Evolutionary conservation across 2,113 vertebrate species (phyloP).

Genomic region (Sinocyclocheilus grahami): DNA sequence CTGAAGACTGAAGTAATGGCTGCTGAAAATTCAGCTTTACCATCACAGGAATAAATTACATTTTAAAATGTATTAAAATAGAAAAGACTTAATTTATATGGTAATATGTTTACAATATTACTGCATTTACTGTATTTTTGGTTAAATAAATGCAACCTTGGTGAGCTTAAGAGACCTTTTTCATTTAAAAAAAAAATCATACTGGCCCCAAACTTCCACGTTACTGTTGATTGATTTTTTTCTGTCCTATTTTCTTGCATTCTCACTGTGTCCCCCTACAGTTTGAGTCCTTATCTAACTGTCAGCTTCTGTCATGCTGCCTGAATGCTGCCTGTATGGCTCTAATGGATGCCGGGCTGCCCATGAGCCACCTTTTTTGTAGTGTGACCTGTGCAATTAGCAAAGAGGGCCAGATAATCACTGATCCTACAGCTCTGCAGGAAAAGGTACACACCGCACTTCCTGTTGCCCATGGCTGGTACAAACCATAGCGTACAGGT

Average conservation of each 20-base stretch:
- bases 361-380: slow-evolving; percentile 86
- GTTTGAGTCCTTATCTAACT: slow-evolving; percentile 62
- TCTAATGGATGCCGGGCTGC: slow-evolving; percentile 87
- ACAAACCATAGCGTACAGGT: not conserved
- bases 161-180: too few species aligned
- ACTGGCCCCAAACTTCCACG: too few species aligned
- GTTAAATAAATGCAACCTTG: too few species aligned
- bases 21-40: too few species aligned
- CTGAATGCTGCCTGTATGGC: slow-evolving; percentile 88
- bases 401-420: slow-evolving; percentile 73
- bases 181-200: too few species aligned
- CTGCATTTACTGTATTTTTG: too few species aligned
- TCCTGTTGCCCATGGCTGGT: not conserved
- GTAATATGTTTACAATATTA: too few species aligned
- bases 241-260: not conserved
- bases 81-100: too few species aligned
- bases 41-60: too few species aligned
- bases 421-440: slow-evolving; percentile 82
- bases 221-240: too few species aligned
- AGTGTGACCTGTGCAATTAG: slow-evolving; percentile 86
- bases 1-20: too few species aligned
- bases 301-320: slow-evolving; percentile 84
- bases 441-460: slow-evolving; percentile 79
- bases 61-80: too few species aligned
- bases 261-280: not conserved